A percentile compares a stretch with the other conserved stretches of the same genome.
Evolutionary conservation across 2,113 vertebrate species (phyloP).

Genomic region (Smithornis capensis): DNA sequence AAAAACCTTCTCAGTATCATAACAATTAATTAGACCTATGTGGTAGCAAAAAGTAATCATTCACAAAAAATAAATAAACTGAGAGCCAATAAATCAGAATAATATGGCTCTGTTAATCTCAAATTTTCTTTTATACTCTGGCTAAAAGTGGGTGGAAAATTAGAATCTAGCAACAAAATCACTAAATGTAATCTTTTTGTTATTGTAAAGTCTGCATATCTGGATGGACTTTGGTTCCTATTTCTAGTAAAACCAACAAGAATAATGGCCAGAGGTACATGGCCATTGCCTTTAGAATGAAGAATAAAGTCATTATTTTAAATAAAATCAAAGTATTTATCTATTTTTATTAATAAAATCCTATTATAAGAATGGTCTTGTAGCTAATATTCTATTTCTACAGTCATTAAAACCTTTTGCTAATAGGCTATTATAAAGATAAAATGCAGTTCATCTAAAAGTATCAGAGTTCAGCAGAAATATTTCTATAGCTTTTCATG

Average conservation of each 20-base stretch:
- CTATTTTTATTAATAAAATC: not conserved
- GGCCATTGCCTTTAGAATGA: not conserved
- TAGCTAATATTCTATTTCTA: not conserved
- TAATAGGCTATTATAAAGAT: not conserved
- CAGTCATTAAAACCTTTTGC: not conserved
- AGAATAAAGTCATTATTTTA: not conserved
- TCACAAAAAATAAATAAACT: slow-evolving; percentile 3
- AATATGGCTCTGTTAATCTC: not conserved
- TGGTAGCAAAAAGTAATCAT: not conserved
- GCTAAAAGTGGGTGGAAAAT: not conserved
- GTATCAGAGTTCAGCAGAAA: not conserved
- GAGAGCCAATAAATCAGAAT: not conserved
- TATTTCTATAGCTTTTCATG: not conserved
- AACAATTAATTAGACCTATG: slow-evolving; percentile 11
- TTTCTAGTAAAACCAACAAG: not conserved
- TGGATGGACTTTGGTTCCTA: not conserved
- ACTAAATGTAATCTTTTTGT: not conserved
- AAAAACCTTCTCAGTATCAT: not conserved
- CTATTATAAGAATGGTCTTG: not conserved
- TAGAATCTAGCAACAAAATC: not conserved
- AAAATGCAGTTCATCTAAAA: not conserved
- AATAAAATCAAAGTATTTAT: not conserved
- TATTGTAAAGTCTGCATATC: not conserved
- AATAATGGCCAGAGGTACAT: not conserved
- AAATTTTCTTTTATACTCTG: not conserved